phyloP scores from a whole-genome alignment of 2,888 invertebrate species.

The Lysandra bellargus region DNA sequence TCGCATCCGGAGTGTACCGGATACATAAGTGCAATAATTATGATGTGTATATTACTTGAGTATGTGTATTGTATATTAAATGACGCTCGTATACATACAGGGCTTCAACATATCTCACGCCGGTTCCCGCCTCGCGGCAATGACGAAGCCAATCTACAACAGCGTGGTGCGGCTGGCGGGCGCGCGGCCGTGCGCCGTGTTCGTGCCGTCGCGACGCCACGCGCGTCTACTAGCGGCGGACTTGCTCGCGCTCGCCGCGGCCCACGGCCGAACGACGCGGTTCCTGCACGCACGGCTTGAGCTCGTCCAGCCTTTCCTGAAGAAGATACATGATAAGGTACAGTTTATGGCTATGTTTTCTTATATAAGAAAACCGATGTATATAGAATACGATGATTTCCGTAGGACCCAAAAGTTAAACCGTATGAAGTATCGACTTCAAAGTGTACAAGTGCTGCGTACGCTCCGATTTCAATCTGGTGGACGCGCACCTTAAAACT shows the following conservation, averaged over 20 bases:
- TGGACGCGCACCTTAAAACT: no score
- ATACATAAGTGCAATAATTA: no score
- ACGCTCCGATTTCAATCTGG: no score
- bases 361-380: not conserved
- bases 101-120: conserved; percentile 99
- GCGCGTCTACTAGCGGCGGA: conserved; percentile 97
- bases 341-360: conserved; percentile 1
- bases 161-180: conserved; percentile 92
- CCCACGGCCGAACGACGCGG: conserved; percentile 90
- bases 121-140: conserved; percentile 96
- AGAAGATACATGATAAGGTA: conserved; percentile 92
- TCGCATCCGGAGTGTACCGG: no score
- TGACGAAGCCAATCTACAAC: conserved; percentile 99
- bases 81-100: conserved; percentile 59
- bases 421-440: no score
- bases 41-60: not conserved
- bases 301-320: conserved; percentile 93
- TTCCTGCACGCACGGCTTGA: conserved; percentile 94
- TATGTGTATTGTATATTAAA: not conserved
- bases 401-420: no score
- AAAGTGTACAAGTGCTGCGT: no score
- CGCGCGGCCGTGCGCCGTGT: conserved; percentile 91
- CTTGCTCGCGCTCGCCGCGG: conserved; percentile 94
- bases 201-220: conserved; percentile 95
- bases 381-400: no score